Evolutionary conservation across 1,140 invertebrate genomes (phyloP).

Genomic region (Euura saliciscinereae): DNA sequence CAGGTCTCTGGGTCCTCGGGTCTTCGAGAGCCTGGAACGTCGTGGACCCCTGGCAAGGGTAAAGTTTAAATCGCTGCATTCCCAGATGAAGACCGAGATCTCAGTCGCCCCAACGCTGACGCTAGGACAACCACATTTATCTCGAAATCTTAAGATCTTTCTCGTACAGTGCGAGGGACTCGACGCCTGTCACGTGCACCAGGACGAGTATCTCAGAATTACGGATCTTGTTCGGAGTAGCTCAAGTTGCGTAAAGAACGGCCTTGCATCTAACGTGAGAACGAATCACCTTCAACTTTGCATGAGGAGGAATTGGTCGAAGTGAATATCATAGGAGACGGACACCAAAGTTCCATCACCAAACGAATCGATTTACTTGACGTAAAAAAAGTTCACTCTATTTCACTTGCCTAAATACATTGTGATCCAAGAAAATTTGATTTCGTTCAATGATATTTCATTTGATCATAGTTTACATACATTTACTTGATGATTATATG

Average conservation of each 20-base stretch:
- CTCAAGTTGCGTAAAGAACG: not conserved
- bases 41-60: not conserved
- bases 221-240: not conserved
- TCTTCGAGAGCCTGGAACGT: not conserved
- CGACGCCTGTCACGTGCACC: not conserved
- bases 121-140: not conserved
- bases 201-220: constrained; percentile 1
- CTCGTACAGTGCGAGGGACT: not conserved
- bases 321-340: too few species aligned
- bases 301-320: too few species aligned
- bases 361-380: too few species aligned
- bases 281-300: not conserved
- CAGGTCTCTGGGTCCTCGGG: not conserved
- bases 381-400: too few species aligned
- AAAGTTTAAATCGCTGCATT: constrained; percentile 5
- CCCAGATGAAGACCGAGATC: constrained; percentile 1
- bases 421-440: too few species aligned
- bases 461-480: too few species aligned
- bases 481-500: too few species aligned
- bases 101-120: not conserved
- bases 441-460: too few species aligned
- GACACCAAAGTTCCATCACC: too few species aligned
- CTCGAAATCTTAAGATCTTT: not conserved
- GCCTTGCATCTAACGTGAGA: not conserved
- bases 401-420: too few species aligned